Evolutionary conservation across 2,888 invertebrate genomes (phyloP).

Genomic region (Lepidocyrtinus sp.): DNA sequence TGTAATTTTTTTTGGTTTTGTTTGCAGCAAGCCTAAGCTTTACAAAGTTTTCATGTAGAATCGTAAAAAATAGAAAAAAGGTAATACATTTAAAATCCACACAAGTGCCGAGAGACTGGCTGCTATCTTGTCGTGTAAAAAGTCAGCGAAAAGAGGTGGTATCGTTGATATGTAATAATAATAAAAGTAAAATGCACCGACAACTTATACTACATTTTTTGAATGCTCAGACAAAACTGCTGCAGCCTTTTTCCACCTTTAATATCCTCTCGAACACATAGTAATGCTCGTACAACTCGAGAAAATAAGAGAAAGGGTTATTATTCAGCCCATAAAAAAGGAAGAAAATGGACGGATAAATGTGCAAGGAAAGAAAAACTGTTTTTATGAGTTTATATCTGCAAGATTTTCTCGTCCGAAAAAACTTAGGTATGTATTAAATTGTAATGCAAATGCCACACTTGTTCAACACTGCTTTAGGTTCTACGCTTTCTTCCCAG

Average conservation of each 20-base stretch:
- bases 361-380: slow-evolving; percentile 22
- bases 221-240: background rate
- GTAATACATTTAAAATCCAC: slow-evolving; percentile 9
- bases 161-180: slow-evolving; percentile 14
- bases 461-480: background rate
- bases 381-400: slow-evolving; percentile 8
- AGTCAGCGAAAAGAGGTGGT: slow-evolving; percentile 2
- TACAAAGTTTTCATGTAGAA: background rate
- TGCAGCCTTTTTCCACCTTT: background rate
- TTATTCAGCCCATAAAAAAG: slow-evolving; percentile 47
- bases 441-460: slow-evolving; percentile 36
- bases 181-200: slow-evolving; percentile 4
- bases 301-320: slow-evolving; percentile 38
- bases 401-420: background rate
- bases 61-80: background rate
- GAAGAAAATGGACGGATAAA: slow-evolving; percentile 50
- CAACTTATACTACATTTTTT: slow-evolving; percentile 2
- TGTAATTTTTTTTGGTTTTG: slow-evolving; percentile 11
- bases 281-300: slow-evolving; percentile 14
- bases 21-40: background rate
- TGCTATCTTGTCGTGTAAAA: slow-evolving; percentile 3
- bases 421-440: slow-evolving; percentile 13
- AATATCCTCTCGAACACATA: too few species aligned
- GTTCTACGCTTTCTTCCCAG: background rate
- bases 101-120: slow-evolving; percentile 19